phyloP scores from a whole-genome alignment of 2,888 invertebrate genomes.

The Eupithecia dodoneata region DNA sequence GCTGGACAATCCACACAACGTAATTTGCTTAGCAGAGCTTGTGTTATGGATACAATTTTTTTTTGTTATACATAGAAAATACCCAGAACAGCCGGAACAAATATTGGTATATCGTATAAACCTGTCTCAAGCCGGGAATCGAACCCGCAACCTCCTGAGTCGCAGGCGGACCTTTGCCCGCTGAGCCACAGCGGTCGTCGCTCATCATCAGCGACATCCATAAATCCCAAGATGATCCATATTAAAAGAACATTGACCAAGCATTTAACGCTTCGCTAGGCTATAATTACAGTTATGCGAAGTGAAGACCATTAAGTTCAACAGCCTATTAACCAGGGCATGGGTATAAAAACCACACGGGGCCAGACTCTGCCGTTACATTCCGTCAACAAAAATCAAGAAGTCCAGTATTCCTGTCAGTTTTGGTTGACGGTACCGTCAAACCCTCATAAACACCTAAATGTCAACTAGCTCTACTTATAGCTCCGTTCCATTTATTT shows the following conservation, averaged over 20 bases:
- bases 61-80: no score
- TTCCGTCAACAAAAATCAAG: neutral
- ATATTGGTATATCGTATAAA: no score
- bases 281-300: neutral
- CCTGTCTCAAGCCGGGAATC: no score
- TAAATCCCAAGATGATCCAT: neutral
- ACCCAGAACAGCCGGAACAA: no score
- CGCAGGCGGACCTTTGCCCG: no score
- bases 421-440: neutral
- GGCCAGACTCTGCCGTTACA: neutral
- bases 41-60: no score
- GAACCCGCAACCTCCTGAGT: no score
- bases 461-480: neutral
- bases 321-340: slow-evolving; percentile 12
- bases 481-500: slow-evolving; percentile 6
- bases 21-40: no score
- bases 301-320: slow-evolving; percentile 14
- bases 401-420: neutral
- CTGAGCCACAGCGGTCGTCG: no score
- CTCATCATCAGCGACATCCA: neutral
- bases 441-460: neutral
- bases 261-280: slow-evolving; percentile 16
- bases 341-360: neutral
- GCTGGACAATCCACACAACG: no score
- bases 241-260: slow-evolving; percentile 6